phyloP scores from a whole-genome alignment of 2,113 vertebrate genomes.

The Cercopithecus mona region DNA sequence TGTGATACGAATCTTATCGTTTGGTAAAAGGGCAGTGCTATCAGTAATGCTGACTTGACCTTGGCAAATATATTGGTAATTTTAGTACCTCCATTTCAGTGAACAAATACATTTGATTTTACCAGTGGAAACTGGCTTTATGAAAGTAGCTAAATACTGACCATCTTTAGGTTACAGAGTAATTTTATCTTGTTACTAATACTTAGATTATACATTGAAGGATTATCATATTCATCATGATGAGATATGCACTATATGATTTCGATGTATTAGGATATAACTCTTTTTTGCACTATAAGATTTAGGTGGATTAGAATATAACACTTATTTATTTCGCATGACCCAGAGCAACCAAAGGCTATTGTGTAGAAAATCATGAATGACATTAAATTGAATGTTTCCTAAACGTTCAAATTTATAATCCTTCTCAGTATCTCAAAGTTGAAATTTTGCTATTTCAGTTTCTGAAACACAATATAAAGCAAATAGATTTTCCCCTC shows the following conservation, averaged over 20 bases:
- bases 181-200: background rate
- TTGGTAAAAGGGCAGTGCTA: background rate
- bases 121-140: background rate
- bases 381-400: background rate
- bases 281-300: background rate
- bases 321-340: background rate
- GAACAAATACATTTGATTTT: background rate
- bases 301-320: background rate
- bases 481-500: background rate
- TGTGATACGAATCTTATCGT: slow-evolving; percentile 1
- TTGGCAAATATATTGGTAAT: background rate
- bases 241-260: background rate
- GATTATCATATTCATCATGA: background rate
- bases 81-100: background rate
- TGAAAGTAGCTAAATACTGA: background rate
- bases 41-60: background rate
- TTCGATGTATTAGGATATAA: background rate
- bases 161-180: background rate
- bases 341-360: background rate
- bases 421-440: background rate
- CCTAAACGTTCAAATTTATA: background rate
- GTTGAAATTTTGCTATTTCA: background rate
- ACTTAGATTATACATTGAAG: background rate
- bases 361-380: background rate
- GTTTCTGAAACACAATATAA: background rate